Evolutionary conservation across 2,113 vertebrate species (phyloP).

Genomic region (Forbesichthys agassizii): DNA sequence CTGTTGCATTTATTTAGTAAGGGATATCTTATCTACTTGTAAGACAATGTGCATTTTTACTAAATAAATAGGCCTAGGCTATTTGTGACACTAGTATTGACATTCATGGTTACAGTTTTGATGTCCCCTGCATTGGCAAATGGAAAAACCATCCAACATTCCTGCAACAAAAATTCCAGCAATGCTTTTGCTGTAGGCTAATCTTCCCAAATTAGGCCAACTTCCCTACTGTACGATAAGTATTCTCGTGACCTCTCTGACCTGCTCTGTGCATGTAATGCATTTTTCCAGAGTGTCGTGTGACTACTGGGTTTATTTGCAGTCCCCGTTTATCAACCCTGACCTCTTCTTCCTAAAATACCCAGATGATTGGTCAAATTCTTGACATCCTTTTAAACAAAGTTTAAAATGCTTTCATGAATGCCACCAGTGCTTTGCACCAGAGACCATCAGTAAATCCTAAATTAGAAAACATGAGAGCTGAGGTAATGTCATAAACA

Average conservation of each 20-base stretch:
- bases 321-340: conserved; percentile 83
- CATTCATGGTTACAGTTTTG: conserved; percentile 66
- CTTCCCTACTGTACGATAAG: conserved; percentile 78
- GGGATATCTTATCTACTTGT: not conserved
- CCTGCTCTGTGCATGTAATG: conserved; percentile 71
- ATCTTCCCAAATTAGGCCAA: conserved; percentile 96
- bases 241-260: conserved; percentile 77
- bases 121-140: conserved; percentile 69
- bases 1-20: conserved; percentile 2
- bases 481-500: conserved; percentile 56
- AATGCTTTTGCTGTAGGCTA: conserved; percentile 82
- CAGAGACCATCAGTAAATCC: conserved; percentile 55
- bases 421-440: conserved; percentile 49
- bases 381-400: conserved; percentile 68
- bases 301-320: conserved; percentile 79
- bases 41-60: conserved; percentile 20
- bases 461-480: conserved; percentile 58
- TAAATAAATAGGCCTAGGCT: conserved; percentile 9
- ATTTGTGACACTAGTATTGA: conserved; percentile 45
- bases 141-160: conserved; percentile 76
- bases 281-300: conserved; percentile 74
- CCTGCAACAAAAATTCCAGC: conserved; percentile 80
- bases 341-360: conserved; percentile 78
- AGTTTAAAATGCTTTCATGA: conserved; percentile 63
- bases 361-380: conserved; percentile 81